Conservation (phyloP, 2,797 vertebrate genomes). For the Gadopsis marmoratus region DNA sequence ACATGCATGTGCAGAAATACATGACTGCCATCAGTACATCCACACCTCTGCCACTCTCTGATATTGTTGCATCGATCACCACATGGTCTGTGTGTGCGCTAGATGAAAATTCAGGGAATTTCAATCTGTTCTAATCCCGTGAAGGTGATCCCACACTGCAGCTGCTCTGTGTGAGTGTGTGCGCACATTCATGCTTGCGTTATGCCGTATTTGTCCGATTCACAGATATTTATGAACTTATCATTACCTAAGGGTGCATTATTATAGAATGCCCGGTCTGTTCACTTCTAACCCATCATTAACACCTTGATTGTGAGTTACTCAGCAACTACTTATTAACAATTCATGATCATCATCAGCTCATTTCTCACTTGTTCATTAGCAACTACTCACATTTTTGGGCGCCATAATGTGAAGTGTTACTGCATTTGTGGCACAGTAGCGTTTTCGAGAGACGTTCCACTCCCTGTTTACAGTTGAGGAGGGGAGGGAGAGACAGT, state of each 20-base stretch:
- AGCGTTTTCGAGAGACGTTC: slow-evolving; percentile 27
- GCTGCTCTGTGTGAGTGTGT: slow-evolving; percentile 18
- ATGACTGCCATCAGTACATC: slow-evolving; percentile 12
- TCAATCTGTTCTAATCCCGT: slow-evolving; percentile 50
- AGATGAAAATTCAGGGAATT: slow-evolving; percentile 51
- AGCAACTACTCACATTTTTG: background rate
- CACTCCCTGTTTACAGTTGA: slow-evolving; percentile 23
- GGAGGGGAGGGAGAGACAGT: slow-evolving; percentile 26
- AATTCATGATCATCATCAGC: background rate
- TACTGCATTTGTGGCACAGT: slow-evolving; percentile 20
- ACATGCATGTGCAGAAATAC: slow-evolving; percentile 19
- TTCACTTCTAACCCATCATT: background rate
- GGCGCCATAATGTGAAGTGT: background rate
- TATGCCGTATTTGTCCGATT: background rate
- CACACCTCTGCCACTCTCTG: slow-evolving; percentile 35
- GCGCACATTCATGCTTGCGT: slow-evolving; percentile 1
- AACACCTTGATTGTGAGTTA: background rate
- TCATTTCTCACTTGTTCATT: background rate
- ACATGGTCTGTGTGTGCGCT: slow-evolving; percentile 14
- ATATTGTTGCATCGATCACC: slow-evolving; percentile 49
- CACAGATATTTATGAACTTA: too few relatives aligned
- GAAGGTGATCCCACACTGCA: slow-evolving; percentile 55
- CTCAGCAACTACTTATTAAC: background rate
- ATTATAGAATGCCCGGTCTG: background rate
- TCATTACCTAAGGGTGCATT: too few relatives aligned